phyloP scores from a whole-genome alignment of 1,140 invertebrate species.

The Drosophila eugracilis region DNA sequence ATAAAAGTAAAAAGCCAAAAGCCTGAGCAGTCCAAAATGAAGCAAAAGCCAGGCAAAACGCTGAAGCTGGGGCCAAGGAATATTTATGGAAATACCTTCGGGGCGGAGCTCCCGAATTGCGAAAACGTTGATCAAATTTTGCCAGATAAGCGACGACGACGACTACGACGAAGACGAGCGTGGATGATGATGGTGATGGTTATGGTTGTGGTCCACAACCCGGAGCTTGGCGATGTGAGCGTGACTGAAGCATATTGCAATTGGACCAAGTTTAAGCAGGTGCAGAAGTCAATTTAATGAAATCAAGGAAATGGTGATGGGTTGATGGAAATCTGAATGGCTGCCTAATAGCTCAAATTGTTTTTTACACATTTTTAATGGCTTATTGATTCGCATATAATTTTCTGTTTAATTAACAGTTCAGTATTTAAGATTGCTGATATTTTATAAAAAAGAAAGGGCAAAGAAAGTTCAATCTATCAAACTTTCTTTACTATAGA shows the following conservation, averaged over 20 bases:
- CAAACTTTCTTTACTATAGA: too few species aligned
- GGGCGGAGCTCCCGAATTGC: constrained; percentile 83
- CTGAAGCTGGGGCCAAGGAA: constrained; percentile 43
- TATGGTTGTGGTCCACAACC: constrained; percentile 38
- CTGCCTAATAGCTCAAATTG: neutral
- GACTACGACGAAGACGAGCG: constrained; percentile 49
- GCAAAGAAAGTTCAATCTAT: too few species aligned
- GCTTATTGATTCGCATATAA: too few species aligned
- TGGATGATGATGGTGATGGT: constrained; percentile 59
- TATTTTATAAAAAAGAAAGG: too few species aligned
- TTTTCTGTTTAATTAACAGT: too few species aligned
- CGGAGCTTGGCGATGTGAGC: constrained; percentile 24
- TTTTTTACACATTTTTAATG: neutral
- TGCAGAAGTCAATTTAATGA: constrained; percentile 21
- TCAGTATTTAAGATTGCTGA: too few species aligned
- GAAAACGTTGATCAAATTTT: constrained; percentile 84
- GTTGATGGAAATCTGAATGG: neutral
- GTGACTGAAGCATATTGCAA: constrained; percentile 17
- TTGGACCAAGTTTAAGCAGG: constrained; percentile 13
- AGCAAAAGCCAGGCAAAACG: constrained; percentile 36
- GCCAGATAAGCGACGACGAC: constrained; percentile 66
- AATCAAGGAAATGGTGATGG: constrained; percentile 19
- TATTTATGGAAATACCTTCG: constrained; percentile 84
- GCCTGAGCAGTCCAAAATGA: constrained; percentile 31
- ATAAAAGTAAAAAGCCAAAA: constrained; percentile 68